Base-by-base conservation (phyloP, 2,113 vertebrate genomes). In the Chaenogobius annularis region DNA sequence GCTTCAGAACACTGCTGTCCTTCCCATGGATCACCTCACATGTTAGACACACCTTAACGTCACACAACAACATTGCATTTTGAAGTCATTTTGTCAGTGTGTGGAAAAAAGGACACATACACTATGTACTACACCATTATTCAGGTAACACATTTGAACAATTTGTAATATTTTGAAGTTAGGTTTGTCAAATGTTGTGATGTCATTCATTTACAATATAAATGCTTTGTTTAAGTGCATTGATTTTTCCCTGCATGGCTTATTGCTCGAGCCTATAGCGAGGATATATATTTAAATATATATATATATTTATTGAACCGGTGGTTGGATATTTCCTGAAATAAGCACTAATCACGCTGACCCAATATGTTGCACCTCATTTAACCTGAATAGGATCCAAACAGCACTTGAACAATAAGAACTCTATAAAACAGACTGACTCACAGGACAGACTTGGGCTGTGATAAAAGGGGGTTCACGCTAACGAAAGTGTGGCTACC, bases 371-470 rank as follows among this genome's bases (percentile, higher is more conserved):
- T 50, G 23, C 44, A 13, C 66, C 66, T 20, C 20, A 13, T 73
- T 37, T 54, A 1, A 56, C 44, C 72, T 62, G 23, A 65, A 78
- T 62, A 43, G 10, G 56, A 74, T 68, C 72, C 11, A 46, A 74
- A 44, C 77, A 5, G 40, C n/a, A 2, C 14, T 43, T 35, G 59
- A 1, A 62, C 66, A 46, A 77, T 44, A 31, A 63, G 46, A 79
- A 69, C 46, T 61, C 70, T 61, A 40, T 70, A 75, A 83, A 62
- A 68, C 79, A 52, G 46, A 77, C 67, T 91, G 85, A 90, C 75
- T 90, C 88, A 87, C 17, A 48, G 82, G 58, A 43, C 77, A 46
- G 61, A 26, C 65, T 69, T 63, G 68, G 72, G 37, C 37, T 26
- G 6, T 40, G 22, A 22, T 46, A 61, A 31, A 70, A 62, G 31